Conservation (phyloP, 2,888 invertebrate genomes). For the Trisateles emortualis region DNA sequence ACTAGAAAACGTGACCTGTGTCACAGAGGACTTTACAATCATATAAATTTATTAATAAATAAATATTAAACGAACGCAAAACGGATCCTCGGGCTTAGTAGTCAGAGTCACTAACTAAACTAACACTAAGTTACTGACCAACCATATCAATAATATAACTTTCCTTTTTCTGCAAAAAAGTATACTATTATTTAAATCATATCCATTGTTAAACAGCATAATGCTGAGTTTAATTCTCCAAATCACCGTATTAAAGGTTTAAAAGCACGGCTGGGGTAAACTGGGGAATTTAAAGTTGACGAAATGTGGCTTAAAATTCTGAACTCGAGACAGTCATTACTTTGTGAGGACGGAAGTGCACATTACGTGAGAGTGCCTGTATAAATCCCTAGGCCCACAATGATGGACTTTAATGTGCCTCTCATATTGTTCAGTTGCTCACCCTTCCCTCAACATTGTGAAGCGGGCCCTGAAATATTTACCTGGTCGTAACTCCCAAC, state of each 20-base stretch:
- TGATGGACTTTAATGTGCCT: conserved; percentile 22
- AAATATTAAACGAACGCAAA: too few relatives aligned
- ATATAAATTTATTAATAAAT: too few relatives aligned
- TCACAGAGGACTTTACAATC: too few relatives aligned
- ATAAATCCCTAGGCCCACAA: conserved; percentile 37
- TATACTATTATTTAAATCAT: too few relatives aligned
- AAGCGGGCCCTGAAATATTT: conserved; percentile 25
- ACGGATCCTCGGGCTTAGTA: too few relatives aligned
- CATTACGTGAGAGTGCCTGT: conserved; percentile 30
- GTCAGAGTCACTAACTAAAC: too few relatives aligned
- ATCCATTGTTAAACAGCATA: conserved; percentile 21
- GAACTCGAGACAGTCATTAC: conserved; percentile 38
- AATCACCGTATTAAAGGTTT: conserved; percentile 25
- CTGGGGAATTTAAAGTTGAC: conserved; percentile 39
- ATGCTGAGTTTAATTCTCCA: conserved; percentile 30
- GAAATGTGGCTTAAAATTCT: conserved; percentile 42
- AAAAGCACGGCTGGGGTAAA: conserved; percentile 28
- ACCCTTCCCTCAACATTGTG: conserved; percentile 7
- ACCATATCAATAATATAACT: too few relatives aligned
- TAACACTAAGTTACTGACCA: too few relatives aligned
- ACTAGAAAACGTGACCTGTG: too few relatives aligned
- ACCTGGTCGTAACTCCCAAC: conserved; percentile 35
- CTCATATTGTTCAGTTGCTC: conserved; percentile 37
- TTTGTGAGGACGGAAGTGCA: conserved; percentile 25
- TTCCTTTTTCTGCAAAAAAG: too few relatives aligned